These are phyloP conservation scores for Fringilla coelebs DNA, from an alignment of 2,797 vertebrate genomes.

Conservation along the genomic window DNA sequence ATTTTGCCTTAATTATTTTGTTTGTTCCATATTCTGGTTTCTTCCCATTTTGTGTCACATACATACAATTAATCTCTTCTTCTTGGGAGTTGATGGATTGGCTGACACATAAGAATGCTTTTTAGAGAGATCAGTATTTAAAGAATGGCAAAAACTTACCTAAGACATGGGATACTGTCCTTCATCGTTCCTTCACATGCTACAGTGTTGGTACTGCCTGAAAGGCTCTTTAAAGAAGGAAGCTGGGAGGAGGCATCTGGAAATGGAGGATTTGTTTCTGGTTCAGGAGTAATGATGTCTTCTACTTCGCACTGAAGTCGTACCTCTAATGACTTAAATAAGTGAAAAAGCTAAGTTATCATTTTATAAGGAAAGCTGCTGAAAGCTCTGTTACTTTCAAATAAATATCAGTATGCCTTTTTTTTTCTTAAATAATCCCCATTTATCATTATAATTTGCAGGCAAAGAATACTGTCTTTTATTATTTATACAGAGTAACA, in stretches of 20 bases:
- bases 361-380: background rate
- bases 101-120: background rate
- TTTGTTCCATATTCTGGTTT: background rate
- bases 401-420: background rate
- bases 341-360: slow-evolving; percentile 50
- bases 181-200: slow-evolving; percentile 83
- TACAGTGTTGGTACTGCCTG: slow-evolving; percentile 84
- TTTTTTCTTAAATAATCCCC: background rate
- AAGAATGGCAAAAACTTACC: slow-evolving; percentile 73
- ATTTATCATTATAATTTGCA: background rate
- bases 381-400: background rate
- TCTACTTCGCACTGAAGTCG: slow-evolving; percentile 90
- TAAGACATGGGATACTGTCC: slow-evolving; percentile 89
- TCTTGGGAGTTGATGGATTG: background rate
- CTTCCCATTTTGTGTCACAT: background rate
- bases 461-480: background rate
- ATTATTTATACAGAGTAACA: background rate
- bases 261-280: slow-evolving; percentile 86
- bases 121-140: background rate
- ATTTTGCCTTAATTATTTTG: background rate
- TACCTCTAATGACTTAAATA: slow-evolving; percentile 87
- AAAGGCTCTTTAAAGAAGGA: slow-evolving; percentile 80
- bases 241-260: slow-evolving; percentile 86
- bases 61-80: background rate
- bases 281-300: slow-evolving; percentile 90